These are phyloP conservation scores for Reticulitermes speratus DNA, from an alignment of 1,140 invertebrate species.

Conservation along the genomic window DNA sequence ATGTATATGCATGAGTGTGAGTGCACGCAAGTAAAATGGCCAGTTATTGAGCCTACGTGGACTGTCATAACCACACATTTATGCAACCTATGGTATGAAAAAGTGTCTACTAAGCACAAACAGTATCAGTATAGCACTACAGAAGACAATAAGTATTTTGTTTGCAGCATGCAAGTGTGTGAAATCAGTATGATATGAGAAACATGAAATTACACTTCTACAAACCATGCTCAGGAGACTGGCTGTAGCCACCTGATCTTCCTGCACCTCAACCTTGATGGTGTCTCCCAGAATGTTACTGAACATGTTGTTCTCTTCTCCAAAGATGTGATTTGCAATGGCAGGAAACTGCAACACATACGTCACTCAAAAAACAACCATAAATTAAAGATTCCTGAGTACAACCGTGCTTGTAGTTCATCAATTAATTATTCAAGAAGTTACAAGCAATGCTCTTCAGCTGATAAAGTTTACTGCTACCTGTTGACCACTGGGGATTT, in stretches of 20 bases:
- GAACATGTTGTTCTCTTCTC: slow-evolving; percentile 85
- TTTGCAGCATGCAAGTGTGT: background rate
- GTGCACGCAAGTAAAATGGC: too few relatives aligned
- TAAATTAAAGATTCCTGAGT: background rate
- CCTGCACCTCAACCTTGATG: slow-evolving; percentile 66
- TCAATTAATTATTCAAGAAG: too few relatives aligned
- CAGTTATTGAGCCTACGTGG: too few relatives aligned
- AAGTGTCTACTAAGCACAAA: too few relatives aligned
- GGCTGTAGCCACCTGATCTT: slow-evolving; percentile 62
- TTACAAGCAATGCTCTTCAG: too few relatives aligned
- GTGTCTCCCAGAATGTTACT: slow-evolving; percentile 71
- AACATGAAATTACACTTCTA: slow-evolving; percentile 11
- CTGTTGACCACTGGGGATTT: too few relatives aligned
- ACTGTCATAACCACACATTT: too few relatives aligned
- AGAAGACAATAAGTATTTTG: background rate
- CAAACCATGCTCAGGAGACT: slow-evolving; percentile 57
- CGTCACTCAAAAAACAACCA: background rate
- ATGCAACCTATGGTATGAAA: too few relatives aligned
- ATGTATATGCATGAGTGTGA: too few relatives aligned
- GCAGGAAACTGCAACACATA: slow-evolving; percentile 66
- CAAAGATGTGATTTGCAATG: slow-evolving; percentile 67
- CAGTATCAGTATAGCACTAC: too few relatives aligned
- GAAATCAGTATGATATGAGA: background rate
- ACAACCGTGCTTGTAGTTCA: background rate
- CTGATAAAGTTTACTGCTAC: too few relatives aligned